phyloP scores from a whole-genome alignment of 2,888 invertebrate species.

The Dryococelus australis region DNA sequence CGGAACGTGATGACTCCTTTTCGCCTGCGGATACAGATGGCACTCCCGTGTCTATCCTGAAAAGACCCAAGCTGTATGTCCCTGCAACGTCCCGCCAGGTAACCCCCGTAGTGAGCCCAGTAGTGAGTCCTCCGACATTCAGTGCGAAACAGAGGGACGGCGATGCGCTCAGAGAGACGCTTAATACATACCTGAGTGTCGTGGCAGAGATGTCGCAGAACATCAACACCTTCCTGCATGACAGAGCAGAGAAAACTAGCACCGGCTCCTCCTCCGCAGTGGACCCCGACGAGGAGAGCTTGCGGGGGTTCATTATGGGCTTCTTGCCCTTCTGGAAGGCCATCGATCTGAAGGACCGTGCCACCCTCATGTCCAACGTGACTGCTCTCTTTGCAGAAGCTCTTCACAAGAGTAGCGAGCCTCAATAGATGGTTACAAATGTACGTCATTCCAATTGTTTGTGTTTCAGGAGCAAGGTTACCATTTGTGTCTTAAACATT shows the following conservation, averaged over 20 bases:
- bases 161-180: neutral
- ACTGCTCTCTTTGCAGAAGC: neutral
- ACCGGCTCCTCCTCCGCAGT: neutral
- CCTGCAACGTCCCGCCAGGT: neutral
- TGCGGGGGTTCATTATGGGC: neutral
- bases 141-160: neutral
- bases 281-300: neutral
- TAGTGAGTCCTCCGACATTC: neutral
- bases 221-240: neutral
- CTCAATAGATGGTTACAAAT: neutral
- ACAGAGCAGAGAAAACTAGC: neutral
- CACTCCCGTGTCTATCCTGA: neutral
- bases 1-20: neutral
- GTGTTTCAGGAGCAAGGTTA: too few species aligned
- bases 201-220: neutral
- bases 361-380: neutral
- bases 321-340: slow-evolving; percentile 11
- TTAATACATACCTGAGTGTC: neutral
- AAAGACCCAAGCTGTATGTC: neutral
- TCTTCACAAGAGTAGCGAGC: neutral
- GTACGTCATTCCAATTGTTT: too few species aligned
- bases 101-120: neutral
- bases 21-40: too few species aligned
- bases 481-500: too few species aligned
- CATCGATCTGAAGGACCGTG: neutral